Evolutionary conservation across 53 echinoderm and acorn worm genomes (phyloP), one percentile per base, ranked within the genome.

Genomic region (Patiria pectinifera): DNA sequence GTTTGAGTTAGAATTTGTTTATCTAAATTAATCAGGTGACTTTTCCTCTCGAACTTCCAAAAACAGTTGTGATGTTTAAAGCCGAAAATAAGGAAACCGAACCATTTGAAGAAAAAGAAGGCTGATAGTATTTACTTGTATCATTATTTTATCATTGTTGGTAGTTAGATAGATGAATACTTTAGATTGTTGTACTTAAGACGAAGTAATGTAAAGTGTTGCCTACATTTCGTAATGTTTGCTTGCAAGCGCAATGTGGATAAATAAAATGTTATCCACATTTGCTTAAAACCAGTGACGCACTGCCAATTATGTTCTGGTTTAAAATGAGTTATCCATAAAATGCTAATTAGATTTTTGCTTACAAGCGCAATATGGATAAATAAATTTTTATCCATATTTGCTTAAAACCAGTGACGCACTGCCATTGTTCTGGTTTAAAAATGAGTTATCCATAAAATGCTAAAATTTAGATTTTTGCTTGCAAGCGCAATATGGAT

Each of bases 251-350:
- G 21, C 43, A 63, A 63, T 44, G 26, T 66, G 63, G 69, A 63
- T 84, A 44, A 83, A 22, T 45, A 0, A 10, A 53, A 53, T 53
- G 13, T 23, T 74, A 62, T 66, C 84, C 22, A 84, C 62, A 84
- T 84, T 84, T 84, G 63, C 84, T 4, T 21, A 43, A 63, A 63
- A 84, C 84, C 84, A 84, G 84, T 84, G 84, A 66, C 43, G 83
- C 84, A 84, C 84, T 84, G 84, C 84, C 84, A 63, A 82, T 80
- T 79, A 74, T 6, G 82, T 59, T 59, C 58, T 82, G 82, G 82
- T 82, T 82, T 59, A 82, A 58, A 59, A 59, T 59, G 2, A 59
- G 18, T 5, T 79, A 35, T 35, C 35, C 35, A 35, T 35, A 35
- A 35, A 35, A 35, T 35, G 35, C 35, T 35, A 35, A 35, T 35